Conservation (phyloP, 1,140 invertebrate species). For the Solenopsis invicta region DNA sequence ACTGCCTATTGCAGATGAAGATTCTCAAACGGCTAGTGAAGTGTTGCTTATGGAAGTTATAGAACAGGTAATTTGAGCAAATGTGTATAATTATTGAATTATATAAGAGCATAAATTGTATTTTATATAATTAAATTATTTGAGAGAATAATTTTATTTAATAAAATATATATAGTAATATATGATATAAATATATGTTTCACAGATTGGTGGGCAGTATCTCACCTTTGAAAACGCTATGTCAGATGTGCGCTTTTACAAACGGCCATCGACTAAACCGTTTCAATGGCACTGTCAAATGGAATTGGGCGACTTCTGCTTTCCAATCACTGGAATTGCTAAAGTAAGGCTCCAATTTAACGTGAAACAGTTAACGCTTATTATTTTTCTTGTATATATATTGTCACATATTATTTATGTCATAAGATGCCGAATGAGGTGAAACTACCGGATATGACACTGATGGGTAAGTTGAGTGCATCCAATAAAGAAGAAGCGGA, state of each 20-base stretch:
- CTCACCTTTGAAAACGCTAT: slow-evolving; percentile 69
- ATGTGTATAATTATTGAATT: neutral
- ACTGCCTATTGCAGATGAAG: slow-evolving; percentile 31
- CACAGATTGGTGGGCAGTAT: slow-evolving; percentile 68
- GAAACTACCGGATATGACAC: slow-evolving; percentile 45
- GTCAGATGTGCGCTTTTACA: slow-evolving; percentile 68
- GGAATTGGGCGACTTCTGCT: slow-evolving; percentile 63
- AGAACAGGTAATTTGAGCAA: slow-evolving; percentile 54
- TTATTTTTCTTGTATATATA: neutral
- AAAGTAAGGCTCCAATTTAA: slow-evolving; percentile 68
- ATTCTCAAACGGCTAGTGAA: slow-evolving; percentile 53
- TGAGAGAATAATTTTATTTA: neutral
- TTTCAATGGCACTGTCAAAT: slow-evolving; percentile 65
- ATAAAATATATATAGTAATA: neutral
- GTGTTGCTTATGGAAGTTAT: slow-evolving; percentile 54
- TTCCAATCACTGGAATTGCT: slow-evolving; percentile 67
- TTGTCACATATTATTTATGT: slow-evolving; percentile 6
- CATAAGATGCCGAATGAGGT: slow-evolving; percentile 38
- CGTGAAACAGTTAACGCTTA: neutral
- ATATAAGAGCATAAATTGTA: neutral
- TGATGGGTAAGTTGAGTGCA: neutral
- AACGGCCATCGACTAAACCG: slow-evolving; percentile 9
- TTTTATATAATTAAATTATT: neutral
- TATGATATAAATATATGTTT: neutral
- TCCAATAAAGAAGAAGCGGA: neutral